Base-by-base conservation (phyloP, 2,113 vertebrate genomes). In the Nettapus auritus region DNA sequence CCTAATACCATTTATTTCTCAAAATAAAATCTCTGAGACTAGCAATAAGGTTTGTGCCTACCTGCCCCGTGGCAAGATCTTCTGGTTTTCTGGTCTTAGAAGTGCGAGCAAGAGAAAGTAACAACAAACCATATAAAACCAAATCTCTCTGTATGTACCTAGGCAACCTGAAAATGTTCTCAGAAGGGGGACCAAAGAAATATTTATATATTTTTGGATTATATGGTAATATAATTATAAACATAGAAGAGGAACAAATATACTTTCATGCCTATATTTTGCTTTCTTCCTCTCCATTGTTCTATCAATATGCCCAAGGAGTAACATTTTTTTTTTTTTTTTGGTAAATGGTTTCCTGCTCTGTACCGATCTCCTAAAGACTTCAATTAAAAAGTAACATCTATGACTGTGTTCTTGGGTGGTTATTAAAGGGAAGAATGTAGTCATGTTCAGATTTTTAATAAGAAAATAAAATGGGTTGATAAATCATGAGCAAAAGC, bases 381-480 rank as follows among this genome's bases (percentile, higher is more conserved):
- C 16, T 57, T 74, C 25, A 44, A 22, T 40, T 78, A 66, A 79
- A 73, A 91, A 31, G 26, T 71, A 87, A 2, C 17, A 12, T 50
- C 56, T 71, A 48, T 57, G 6, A 2, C 21, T 69, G 34, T 74
- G 21, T 73, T 92, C 40, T 40, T 71, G 31, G 46, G 75, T 78
- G 6, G 13, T 22, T 92, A 40, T 50, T 91, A 81, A 77, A 84
- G 12, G n/a, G 28, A 75, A 81, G 40, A 90, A 23, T 26, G 59
- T 22, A 81, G 53, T 63, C 25, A 36, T n/a, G 57, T 91, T 75
- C 40, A 50, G 21, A 22, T 63, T 93, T 92, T 86, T 84, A 59
- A 68, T 67, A 84, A 55, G 56, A 74, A 87, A 78, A 42, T 3
- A 75, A 59, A 29, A 81, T 36, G 60, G 4, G 7, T 18, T 67